Evolutionary conservation across 2,113 vertebrate species (phyloP).

Genomic region (Neoarius graeffei): DNA sequence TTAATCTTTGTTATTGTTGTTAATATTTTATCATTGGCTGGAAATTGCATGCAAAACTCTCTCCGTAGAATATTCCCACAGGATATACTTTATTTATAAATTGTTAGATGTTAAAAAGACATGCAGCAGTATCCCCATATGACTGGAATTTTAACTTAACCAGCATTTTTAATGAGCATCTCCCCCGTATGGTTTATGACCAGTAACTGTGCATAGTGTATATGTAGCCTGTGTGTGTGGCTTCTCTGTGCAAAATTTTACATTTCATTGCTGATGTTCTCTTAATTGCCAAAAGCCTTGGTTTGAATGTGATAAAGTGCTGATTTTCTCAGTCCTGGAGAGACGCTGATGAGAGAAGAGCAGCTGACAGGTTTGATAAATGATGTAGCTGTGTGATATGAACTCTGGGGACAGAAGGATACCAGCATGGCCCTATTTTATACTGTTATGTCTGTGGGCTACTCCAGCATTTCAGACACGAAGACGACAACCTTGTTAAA

Average conservation of each 20-base stretch:
- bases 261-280: constrained; percentile 16
- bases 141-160: neutral
- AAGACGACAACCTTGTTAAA: constrained; percentile 1
- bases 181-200: neutral
- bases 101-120: neutral
- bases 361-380: constrained; percentile 53
- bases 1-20: neutral
- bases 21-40: neutral
- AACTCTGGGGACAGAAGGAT: constrained; percentile 33
- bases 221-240: constrained; percentile 26
- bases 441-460: neutral
- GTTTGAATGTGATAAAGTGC: constrained; percentile 30
- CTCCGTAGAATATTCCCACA: too few relatives aligned
- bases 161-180: constrained; percentile 15
- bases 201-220: constrained; percentile 14
- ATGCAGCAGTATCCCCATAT: neutral
- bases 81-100: neutral
- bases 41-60: neutral
- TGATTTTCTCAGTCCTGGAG: constrained; percentile 36
- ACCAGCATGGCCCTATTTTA: constrained; percentile 5
- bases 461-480: neutral
- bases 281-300: constrained; percentile 42
- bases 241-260: constrained; percentile 30
- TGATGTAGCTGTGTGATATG: constrained; percentile 17
- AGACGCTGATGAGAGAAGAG: constrained; percentile 34